Conservation (phyloP, 1,140 invertebrate species). For the Ditylenchus dipsaci region DNA sequence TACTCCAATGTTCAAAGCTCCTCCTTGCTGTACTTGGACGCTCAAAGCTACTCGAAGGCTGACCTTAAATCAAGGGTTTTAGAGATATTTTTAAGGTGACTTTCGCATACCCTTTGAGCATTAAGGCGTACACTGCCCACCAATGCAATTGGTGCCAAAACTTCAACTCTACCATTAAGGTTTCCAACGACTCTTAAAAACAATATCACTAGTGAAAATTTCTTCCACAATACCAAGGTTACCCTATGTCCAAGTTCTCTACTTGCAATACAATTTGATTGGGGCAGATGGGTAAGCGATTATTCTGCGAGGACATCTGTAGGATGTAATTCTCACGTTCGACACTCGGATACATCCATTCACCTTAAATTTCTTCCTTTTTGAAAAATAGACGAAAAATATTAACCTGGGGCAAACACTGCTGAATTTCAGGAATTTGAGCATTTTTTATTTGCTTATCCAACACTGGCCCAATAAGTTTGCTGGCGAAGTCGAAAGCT, state of each 20-base stretch:
- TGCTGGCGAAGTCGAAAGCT: constrained; percentile 44
- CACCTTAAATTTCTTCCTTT: constrained; percentile 26
- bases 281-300: constrained; percentile 54
- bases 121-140: constrained; percentile 55
- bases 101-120: constrained; percentile 38
- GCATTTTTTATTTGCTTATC: constrained; percentile 15
- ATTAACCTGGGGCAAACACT: constrained; percentile 48
- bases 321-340: constrained; percentile 51
- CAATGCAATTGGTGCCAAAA: constrained; percentile 49
- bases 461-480: neutral
- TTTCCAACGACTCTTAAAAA: constrained; percentile 56
- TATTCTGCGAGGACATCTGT: constrained; percentile 50
- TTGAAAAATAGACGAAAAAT: neutral
- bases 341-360: constrained; percentile 54
- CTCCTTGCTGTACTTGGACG: constrained; percentile 41
- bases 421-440: constrained; percentile 47
- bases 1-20: constrained; percentile 39
- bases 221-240: no score
- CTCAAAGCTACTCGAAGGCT: constrained; percentile 43
- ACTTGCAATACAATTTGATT: constrained; percentile 52
- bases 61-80: neutral
- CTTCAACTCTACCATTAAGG: constrained; percentile 50
- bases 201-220: no score
- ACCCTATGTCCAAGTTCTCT: constrained; percentile 55
- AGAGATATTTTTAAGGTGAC: neutral